Conservation (phyloP, 2,113 vertebrate species). For the Syngnathoides biaculeatus region DNA sequence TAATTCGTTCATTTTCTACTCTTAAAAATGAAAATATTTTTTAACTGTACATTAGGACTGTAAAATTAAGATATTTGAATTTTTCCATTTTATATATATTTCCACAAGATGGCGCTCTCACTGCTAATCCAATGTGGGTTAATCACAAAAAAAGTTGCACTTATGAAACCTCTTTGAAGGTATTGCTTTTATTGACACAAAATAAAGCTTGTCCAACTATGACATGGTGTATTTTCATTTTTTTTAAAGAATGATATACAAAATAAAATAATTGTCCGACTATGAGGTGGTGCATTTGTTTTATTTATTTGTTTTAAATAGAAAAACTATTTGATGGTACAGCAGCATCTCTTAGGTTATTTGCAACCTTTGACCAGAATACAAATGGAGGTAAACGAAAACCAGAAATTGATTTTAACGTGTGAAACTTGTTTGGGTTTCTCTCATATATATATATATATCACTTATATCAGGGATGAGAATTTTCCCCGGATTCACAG, state of each 20-base stretch:
- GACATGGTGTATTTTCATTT: slow-evolving; percentile 55
- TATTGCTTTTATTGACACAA: too few species aligned
- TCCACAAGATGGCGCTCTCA: neutral
- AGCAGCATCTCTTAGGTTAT: slow-evolving; percentile 56
- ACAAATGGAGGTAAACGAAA: slow-evolving; percentile 52
- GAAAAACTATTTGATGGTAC: slow-evolving; percentile 63
- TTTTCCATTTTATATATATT: too few species aligned
- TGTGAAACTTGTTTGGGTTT: neutral
- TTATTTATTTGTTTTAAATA: slow-evolving; percentile 60
- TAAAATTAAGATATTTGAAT: too few species aligned
- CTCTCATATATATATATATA: too few species aligned
- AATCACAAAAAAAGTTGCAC: too few species aligned
- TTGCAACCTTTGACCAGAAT: slow-evolving; percentile 34
- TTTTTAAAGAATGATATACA: neutral
- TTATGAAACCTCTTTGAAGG: too few species aligned
- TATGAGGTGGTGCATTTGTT: neutral
- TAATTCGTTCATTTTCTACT: too few species aligned
- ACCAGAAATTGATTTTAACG: slow-evolving; percentile 46
- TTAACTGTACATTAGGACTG: too few species aligned
- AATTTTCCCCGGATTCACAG: too few species aligned
- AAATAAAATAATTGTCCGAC: neutral
- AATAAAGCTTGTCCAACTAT: neutral
- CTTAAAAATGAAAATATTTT: too few species aligned
- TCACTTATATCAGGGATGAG: too few species aligned
- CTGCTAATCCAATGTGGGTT: too few species aligned